Evolutionary conservation across 2,888 invertebrate genomes (phyloP), one percentile per base, ranked within the genome.

Genomic region (Leptopilina myrica): DNA sequence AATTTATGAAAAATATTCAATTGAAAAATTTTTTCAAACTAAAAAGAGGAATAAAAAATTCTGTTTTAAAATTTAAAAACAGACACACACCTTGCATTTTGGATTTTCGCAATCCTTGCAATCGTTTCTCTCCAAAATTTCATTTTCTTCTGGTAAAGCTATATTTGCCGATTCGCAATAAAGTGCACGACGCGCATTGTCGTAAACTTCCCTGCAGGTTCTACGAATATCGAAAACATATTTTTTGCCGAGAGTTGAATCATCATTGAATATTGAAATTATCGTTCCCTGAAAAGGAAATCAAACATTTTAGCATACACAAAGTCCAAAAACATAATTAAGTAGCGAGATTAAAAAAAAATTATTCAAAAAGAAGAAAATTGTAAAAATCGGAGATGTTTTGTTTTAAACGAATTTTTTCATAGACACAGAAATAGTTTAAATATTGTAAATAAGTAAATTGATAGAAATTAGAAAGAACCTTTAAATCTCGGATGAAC

Each of bases 171-270:
- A 86, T 78, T 91, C 91, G 84, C 90, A 90, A 82, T 95, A 96
- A 79, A 96, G 93, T 40, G 95, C 95, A 79, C 97, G 93, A 1
- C 97, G 93, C 0, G 97, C 97, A 89, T 96, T 95, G 93, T 98
- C 98, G 92, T 97, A 96, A 76, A 97, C 97, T 92, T 98, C 97
- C 84, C 97, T 94, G 86, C 97, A 97, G 64, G 98, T 98, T 87
- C 96, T 94, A 77, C 96, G 94, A 86, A 98, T 97, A 92, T 98
- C 97, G 92, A 98, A 98, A 84, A 97, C 97, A 92, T 97, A 98
- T 82, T 97, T 96, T 85, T 97, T 97, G 9, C 97, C 97, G 76
- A 96, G 92, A 9, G 96, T 96, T 66, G 96, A 96, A 87, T 96
- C 95, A 92, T 97, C 97, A 92, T 97, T 97, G 93, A 98, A 97